phyloP scores from a whole-genome alignment of 1,140 invertebrate genomes.

The Caenorhabditis tropicalis region DNA sequence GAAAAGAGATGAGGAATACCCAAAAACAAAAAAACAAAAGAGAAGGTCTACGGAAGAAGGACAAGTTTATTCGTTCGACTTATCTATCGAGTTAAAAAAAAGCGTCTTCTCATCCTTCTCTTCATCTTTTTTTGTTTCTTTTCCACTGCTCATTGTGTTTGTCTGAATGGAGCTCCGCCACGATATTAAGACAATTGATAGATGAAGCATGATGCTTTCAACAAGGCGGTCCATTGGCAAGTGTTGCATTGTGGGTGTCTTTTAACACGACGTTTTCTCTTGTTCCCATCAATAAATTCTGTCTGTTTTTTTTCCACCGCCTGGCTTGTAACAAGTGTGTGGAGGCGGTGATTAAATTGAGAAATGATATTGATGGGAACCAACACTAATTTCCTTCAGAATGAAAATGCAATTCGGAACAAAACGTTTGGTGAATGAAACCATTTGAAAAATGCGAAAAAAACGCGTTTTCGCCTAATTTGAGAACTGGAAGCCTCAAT shows the following conservation, averaged over 20 bases:
- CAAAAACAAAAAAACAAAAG: not conserved
- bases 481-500: not conserved
- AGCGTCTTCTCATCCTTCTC: not conserved
- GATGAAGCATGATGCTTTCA: slow-evolving; percentile 33
- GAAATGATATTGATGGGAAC: not conserved
- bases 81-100: not conserved
- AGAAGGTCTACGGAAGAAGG: not conserved
- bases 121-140: not conserved
- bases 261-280: not conserved
- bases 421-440: too few relatives aligned
- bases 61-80: slow-evolving; percentile 1
- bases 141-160: slow-evolving; percentile 31
- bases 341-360: not conserved
- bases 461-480: not conserved
- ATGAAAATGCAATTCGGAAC: too few relatives aligned
- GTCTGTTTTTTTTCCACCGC: not conserved
- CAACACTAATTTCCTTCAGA: too few relatives aligned
- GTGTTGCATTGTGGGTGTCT: not conserved
- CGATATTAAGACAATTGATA: slow-evolving; percentile 45
- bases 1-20: not conserved
- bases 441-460: too few relatives aligned
- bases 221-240: not conserved
- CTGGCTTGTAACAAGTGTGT: not conserved
- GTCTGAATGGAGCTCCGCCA: not conserved
- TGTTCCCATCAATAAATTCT: slow-evolving; percentile 32